Evolutionary conservation across 2,888 invertebrate genomes (phyloP).

Genomic region (Helleia helle): DNA sequence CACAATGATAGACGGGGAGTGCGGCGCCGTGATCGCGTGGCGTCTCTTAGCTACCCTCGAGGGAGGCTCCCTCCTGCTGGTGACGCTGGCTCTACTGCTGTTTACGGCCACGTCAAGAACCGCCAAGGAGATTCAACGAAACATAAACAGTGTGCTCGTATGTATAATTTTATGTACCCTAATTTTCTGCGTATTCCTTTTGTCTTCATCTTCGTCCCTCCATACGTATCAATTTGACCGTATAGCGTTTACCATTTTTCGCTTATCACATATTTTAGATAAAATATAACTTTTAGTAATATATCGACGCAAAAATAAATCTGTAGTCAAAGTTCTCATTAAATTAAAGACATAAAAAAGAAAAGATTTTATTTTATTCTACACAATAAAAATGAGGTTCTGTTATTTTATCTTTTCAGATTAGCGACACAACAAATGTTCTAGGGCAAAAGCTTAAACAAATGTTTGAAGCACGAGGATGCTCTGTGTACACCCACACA

Average conservation of each 20-base stretch:
- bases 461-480: slow-evolving; percentile 39
- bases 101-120: slow-evolving; percentile 40
- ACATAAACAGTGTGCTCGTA: slow-evolving; percentile 42
- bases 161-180: too few species aligned
- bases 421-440: slow-evolving; percentile 42
- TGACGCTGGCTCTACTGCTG: slow-evolving; percentile 46
- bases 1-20: slow-evolving; percentile 45
- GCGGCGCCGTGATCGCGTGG: slow-evolving; percentile 53
- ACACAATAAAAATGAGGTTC: too few species aligned
- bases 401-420: slow-evolving; percentile 30
- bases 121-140: slow-evolving; percentile 17
- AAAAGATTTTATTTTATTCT: too few species aligned
- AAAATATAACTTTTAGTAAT: too few species aligned
- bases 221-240: too few species aligned
- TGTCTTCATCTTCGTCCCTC: too few species aligned
- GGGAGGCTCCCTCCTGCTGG: slow-evolving; percentile 49
- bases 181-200: neutral
- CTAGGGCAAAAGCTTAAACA: slow-evolving; percentile 44
- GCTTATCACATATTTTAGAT: too few species aligned
- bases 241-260: too few species aligned
- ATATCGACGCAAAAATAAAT: too few species aligned
- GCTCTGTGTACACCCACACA: slow-evolving; percentile 35
- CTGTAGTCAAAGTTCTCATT: too few species aligned
- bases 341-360: too few species aligned
- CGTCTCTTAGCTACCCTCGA: slow-evolving; percentile 56